These are phyloP conservation scores for Luperina nickerlii DNA, from an alignment of 2,888 invertebrate genomes.

Conservation along the genomic window DNA sequence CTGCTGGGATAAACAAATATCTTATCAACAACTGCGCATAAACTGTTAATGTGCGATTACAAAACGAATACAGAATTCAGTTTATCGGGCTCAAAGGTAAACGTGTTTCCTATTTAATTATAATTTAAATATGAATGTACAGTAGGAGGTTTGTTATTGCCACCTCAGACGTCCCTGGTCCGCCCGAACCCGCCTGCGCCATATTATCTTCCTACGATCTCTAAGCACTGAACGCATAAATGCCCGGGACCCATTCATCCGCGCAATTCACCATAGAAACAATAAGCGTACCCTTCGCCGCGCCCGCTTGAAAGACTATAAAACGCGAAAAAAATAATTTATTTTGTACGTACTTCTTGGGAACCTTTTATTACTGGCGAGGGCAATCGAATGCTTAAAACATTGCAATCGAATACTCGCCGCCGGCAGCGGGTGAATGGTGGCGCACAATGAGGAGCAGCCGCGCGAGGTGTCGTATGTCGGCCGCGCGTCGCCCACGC, in stretches of 20 bases:
- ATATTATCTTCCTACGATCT: constrained; percentile 87
- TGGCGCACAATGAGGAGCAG: constrained; percentile 75
- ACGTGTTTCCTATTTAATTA: constrained; percentile 28
- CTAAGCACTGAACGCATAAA: constrained; percentile 83
- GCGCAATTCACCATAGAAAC: constrained; percentile 88
- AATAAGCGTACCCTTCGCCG: constrained; percentile 87
- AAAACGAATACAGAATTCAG: constrained; percentile 5
- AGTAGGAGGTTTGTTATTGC: constrained; percentile 86
- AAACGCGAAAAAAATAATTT: constrained; percentile 82
- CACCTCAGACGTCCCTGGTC: constrained; percentile 80
- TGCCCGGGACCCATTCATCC: constrained; percentile 86
- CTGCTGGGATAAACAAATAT: constrained; percentile 13
- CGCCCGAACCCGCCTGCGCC: constrained; percentile 83
- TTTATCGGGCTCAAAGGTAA: constrained; percentile 14
- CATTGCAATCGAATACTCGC: constrained; percentile 88
- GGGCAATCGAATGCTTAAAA: constrained; percentile 90
- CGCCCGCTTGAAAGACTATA: constrained; percentile 84
- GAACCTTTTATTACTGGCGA: constrained; percentile 87
- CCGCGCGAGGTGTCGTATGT: constrained; percentile 80
- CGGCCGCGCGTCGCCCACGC: constrained; percentile 74
- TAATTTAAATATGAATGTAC: constrained; percentile 51
- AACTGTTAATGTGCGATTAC: constrained; percentile 3
- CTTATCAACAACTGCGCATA: constrained; percentile 31
- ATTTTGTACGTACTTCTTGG: constrained; percentile 86
- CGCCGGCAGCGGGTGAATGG: constrained; percentile 79